Conservation (phyloP, 1,140 invertebrate species). For the Drosophila pandora region DNA sequence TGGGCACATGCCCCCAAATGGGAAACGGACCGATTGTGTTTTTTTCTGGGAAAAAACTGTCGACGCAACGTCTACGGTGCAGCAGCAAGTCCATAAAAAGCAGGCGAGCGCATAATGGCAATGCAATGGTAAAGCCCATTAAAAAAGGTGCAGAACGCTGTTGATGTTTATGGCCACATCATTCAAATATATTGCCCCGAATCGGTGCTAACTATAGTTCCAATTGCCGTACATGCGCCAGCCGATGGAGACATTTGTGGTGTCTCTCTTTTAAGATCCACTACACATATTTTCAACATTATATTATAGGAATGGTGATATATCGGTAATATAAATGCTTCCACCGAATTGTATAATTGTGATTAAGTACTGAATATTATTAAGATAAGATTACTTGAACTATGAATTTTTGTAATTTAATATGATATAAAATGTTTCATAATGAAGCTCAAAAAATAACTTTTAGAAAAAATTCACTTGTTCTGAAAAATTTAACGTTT, state of each 20-base stretch:
- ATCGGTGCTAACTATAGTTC: constrained; percentile 7
- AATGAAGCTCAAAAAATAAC: no score
- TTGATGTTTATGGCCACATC: constrained; percentile 62
- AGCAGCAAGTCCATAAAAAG: constrained; percentile 61
- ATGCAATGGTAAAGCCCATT: constrained; percentile 75
- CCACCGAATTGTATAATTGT: no score
- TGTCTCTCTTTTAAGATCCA: not conserved
- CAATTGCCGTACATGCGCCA: not conserved
- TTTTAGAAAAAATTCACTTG: no score
- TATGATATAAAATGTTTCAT: no score
- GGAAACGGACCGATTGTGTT: constrained; percentile 60
- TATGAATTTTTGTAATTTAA: no score
- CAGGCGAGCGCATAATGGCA: constrained; percentile 74
- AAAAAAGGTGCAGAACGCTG: constrained; percentile 70
- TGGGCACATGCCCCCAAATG: constrained; percentile 53
- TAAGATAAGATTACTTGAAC: no score
- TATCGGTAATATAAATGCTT: no score
- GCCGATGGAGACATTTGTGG: constrained; percentile 12
- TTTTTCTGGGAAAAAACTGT: constrained; percentile 80
- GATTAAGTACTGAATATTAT: no score
- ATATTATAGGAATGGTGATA: no score
- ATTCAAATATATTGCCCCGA: constrained; percentile 36
- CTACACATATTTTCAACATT: not conserved
- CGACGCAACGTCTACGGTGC: constrained; percentile 77
- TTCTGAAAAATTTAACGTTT: no score